phyloP scores from a whole-genome alignment of 2,888 invertebrate species.

The Petrolisthes cinctipes region DNA sequence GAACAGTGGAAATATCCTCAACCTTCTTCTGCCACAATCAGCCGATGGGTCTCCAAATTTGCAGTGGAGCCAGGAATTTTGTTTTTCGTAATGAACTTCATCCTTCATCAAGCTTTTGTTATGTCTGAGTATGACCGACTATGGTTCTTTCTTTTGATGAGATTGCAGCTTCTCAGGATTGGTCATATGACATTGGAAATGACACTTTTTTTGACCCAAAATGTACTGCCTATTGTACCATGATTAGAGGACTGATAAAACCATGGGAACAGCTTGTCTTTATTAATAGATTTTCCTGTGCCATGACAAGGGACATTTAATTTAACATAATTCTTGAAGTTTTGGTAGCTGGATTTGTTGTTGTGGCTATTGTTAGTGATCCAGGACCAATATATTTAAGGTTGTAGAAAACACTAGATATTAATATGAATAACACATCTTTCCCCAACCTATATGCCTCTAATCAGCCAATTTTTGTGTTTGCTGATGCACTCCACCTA shows the following conservation, averaged over 20 bases:
- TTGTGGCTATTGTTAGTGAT: slow-evolving; percentile 35
- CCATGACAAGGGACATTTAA: slow-evolving; percentile 2
- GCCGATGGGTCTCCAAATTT: slow-evolving; percentile 6
- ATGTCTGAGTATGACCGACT: slow-evolving; percentile 20
- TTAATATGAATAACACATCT: not conserved
- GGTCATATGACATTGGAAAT: slow-evolving; percentile 30
- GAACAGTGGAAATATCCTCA: not conserved
- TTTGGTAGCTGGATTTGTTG: slow-evolving; percentile 4
- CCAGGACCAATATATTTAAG: slow-evolving; percentile 18
- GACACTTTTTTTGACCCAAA: slow-evolving; percentile 11
- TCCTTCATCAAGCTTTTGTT: not conserved
- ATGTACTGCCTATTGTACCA: not conserved
- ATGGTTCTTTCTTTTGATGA: slow-evolving; percentile 36
- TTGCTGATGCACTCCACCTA: slow-evolving; percentile 18
- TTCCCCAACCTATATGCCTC: slow-evolving; percentile 22
- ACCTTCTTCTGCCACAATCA: slow-evolving; percentile 7
- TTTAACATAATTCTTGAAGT: slow-evolving; percentile 23
- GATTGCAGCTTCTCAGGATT: not conserved
- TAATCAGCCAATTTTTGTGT: slow-evolving; percentile 5
- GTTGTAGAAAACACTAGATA: not conserved
- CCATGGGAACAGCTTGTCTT: slow-evolving; percentile 28
- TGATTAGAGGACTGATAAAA: slow-evolving; percentile 19
- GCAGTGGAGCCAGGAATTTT: slow-evolving; percentile 4
- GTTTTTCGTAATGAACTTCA: not conserved
- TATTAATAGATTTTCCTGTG: slow-evolving; percentile 3